phyloP scores from a whole-genome alignment of 2,797 vertebrate genomes.

The Argentina silus region DNA sequence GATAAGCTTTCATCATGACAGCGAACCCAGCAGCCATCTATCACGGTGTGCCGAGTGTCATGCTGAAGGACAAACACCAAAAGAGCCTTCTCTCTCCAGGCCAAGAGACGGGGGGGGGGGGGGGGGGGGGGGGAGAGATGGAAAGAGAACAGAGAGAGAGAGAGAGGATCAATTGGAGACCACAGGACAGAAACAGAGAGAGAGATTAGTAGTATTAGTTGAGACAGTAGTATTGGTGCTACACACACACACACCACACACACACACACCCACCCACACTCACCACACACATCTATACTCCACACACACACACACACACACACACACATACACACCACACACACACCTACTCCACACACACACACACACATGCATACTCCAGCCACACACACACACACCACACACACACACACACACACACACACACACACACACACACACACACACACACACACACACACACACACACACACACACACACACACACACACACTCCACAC shows the following conservation, averaged over 20 bases:
- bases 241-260: not conserved
- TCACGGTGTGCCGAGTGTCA: constrained; percentile 7
- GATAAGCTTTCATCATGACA: constrained; percentile 28
- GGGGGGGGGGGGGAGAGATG: not conserved
- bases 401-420: constrained; percentile 4
- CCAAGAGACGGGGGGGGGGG: not conserved
- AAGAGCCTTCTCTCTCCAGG: not conserved
- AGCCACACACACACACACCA: too few relatives aligned
- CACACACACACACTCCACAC: constrained; percentile 9
- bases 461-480: not conserved
- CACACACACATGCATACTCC: not conserved
- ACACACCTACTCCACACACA: too few relatives aligned
- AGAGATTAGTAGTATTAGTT: not conserved
- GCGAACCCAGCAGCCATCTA: constrained; percentile 19
- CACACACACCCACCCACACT: not conserved
- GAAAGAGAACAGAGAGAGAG: not conserved
- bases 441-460: not conserved
- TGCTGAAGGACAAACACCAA: constrained; percentile 19
- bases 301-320: constrained; percentile 1
- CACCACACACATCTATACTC: too few relatives aligned
- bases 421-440: not conserved
- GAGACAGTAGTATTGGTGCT: not conserved
- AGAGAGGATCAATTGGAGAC: not conserved
- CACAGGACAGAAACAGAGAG: not conserved
- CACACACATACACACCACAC: constrained; percentile 13